Percentiles rank a stretch among this genome's conserved stretches.
Evolutionary conservation across 2,888 invertebrate genomes (phyloP).

Genomic region (Epistrophe eligans): DNA sequence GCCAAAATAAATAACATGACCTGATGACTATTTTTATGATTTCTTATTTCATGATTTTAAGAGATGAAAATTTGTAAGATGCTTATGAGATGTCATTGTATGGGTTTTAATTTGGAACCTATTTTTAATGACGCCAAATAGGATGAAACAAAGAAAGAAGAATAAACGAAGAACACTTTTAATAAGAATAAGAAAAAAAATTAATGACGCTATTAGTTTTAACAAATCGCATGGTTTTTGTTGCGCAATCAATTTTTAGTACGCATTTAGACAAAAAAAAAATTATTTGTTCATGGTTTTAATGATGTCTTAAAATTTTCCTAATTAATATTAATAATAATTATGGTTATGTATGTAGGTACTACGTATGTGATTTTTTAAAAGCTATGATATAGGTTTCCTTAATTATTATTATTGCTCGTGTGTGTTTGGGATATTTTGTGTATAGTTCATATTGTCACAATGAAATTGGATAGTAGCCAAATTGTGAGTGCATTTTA

Average conservation of each 20-base stretch:
- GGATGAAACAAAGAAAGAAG: neutral
- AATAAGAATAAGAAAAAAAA: neutral
- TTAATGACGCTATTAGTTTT: slow-evolving; percentile 42
- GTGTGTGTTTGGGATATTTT: slow-evolving; percentile 3
- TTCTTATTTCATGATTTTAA: slow-evolving; percentile 51
- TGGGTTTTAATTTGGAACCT: slow-evolving; percentile 17
- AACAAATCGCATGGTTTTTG: neutral
- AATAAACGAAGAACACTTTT: neutral
- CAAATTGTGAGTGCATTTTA: slow-evolving; percentile 42
- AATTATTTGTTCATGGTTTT: slow-evolving; percentile 51
- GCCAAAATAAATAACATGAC: slow-evolving; percentile 58
- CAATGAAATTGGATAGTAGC: slow-evolving; percentile 42
- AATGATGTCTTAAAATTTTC: slow-evolving; percentile 31
- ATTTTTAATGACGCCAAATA: slow-evolving; percentile 50
- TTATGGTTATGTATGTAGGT: too few species aligned
- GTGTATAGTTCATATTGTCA: slow-evolving; percentile 36
- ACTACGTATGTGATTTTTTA: neutral
- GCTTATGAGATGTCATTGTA: neutral
- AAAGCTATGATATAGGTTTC: neutral
- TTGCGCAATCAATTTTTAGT: slow-evolving; percentile 54
- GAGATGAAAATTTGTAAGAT: slow-evolving; percentile 7
- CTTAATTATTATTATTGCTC: neutral
- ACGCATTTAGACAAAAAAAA: slow-evolving; percentile 28
- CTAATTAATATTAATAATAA: neutral
- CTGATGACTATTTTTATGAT: slow-evolving; percentile 64